These are phyloP conservation scores for Noctuana brunneofusca DNA, from an alignment of 2,888 invertebrate species.

Conservation along the genomic window DNA sequence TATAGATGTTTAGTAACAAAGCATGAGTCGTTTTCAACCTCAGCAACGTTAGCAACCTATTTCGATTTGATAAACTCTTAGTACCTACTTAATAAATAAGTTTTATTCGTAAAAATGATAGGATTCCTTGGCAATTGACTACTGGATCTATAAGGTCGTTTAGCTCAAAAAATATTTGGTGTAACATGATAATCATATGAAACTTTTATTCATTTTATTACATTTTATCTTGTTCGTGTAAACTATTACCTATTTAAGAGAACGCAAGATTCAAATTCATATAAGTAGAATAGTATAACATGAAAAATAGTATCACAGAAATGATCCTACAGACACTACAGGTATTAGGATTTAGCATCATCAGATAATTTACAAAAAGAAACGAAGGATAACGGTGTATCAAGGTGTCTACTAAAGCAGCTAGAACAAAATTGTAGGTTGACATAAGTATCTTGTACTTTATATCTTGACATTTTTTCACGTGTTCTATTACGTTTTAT, in stretches of 20 bases:
- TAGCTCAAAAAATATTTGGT: no score
- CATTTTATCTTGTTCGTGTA: not conserved
- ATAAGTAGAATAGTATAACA: not conserved
- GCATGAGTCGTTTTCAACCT: no score
- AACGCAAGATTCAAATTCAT: not conserved
- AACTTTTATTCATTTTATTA: not conserved
- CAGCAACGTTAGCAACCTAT: no score
- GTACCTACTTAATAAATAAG: conserved; percentile 16
- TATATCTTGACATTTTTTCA: conserved; percentile 11
- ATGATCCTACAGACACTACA: not conserved
- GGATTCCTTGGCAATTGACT: conserved; percentile 20
- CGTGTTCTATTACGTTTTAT: conserved; percentile 15
- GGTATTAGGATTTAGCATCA: not conserved
- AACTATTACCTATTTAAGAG: not conserved
- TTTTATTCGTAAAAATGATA: conserved; percentile 26
- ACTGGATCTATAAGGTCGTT: conserved; percentile 15
- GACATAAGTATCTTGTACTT: conserved; percentile 19
- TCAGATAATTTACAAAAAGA: not conserved
- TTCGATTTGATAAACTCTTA: conserved; percentile 18
- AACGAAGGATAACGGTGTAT: conserved; percentile 3
- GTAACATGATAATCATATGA: not conserved
- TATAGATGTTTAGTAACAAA: no score
- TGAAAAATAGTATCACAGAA: not conserved
- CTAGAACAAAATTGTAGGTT: conserved; percentile 26
- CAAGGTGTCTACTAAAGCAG: conserved; percentile 8